Conservation (phyloP, 2,113 vertebrate species). For the Aix galericulata region DNA sequence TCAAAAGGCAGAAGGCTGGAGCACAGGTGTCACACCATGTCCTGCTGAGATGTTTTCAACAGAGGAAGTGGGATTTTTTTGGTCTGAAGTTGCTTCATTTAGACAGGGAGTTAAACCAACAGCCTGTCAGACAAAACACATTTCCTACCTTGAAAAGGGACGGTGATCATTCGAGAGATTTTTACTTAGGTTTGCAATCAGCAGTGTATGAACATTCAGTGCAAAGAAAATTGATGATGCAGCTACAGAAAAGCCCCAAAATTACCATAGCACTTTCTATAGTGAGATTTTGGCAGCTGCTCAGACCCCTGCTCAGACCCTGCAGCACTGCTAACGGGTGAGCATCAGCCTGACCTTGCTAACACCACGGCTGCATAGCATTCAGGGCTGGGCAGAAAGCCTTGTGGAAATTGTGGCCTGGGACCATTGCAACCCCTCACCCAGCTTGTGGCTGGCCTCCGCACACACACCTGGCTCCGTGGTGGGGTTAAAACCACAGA, state of each 20-base stretch:
- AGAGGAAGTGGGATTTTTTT: slow-evolving; percentile 34
- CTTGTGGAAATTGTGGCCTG: background rate
- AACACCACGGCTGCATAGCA: background rate
- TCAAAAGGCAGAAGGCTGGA: background rate
- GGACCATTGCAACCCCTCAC: background rate
- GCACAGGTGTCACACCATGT: background rate
- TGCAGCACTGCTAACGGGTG: rapidly evolving
- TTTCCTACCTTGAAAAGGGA: background rate
- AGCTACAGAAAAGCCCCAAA: background rate
- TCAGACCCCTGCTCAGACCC: background rate
- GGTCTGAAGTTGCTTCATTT: background rate
- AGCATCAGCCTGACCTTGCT: background rate
- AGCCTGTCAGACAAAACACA: background rate
- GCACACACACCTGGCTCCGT: background rate
- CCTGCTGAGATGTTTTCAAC: background rate
- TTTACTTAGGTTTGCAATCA: background rate
- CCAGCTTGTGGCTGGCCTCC: background rate
- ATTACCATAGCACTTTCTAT: background rate
- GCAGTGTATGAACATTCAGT: background rate
- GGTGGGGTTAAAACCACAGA: background rate
- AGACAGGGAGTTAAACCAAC: background rate
- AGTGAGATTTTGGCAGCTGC: background rate
- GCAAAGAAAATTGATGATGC: background rate
- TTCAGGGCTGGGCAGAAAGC: background rate
- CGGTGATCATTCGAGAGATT: background rate